Percentiles rank a stretch among this genome's conserved stretches.
Evolutionary conservation across 2,113 vertebrate species (phyloP).

Genomic region (Atlantisia rogersi): DNA sequence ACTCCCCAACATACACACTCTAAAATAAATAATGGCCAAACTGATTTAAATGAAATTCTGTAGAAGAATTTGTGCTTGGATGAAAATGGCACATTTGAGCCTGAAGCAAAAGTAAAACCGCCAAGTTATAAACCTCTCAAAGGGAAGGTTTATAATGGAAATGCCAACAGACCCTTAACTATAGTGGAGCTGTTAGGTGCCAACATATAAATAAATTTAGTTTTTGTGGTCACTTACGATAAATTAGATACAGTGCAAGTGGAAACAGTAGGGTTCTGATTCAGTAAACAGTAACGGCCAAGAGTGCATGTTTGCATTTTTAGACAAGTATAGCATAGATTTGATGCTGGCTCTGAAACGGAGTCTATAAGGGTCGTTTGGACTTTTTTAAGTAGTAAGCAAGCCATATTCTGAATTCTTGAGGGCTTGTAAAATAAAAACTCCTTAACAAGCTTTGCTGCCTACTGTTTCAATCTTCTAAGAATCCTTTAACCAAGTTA

Average conservation of each 20-base stretch:
- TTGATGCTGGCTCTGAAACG: slow-evolving; percentile 54
- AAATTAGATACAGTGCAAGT: slow-evolving; percentile 77
- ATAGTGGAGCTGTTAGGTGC: slow-evolving; percentile 66
- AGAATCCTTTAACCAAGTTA: slow-evolving; percentile 63
- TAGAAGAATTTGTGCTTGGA: slow-evolving; percentile 73
- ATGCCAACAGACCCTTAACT: slow-evolving; percentile 78
- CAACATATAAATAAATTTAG: slow-evolving; percentile 77
- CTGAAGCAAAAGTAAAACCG: slow-evolving; percentile 75
- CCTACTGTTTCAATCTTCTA: slow-evolving; percentile 69
- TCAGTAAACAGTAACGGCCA: slow-evolving; percentile 70
- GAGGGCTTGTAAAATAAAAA: slow-evolving; percentile 64
- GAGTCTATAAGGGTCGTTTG: slow-evolving; percentile 56
- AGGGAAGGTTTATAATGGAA: slow-evolving; percentile 76
- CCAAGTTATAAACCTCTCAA: slow-evolving; percentile 79
- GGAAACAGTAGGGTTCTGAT: slow-evolving; percentile 73
- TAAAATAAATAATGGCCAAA: slow-evolving; percentile 68
- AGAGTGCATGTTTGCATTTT: slow-evolving; percentile 69
- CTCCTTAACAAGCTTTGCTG: slow-evolving; percentile 68
- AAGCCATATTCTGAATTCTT: slow-evolving; percentile 66
- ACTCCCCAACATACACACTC: neutral
- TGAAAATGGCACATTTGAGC: slow-evolving; percentile 74
- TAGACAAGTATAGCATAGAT: slow-evolving; percentile 70
- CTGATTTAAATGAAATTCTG: slow-evolving; percentile 73
- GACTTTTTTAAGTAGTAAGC: slow-evolving; percentile 48
- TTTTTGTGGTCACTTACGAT: slow-evolving; percentile 73